Base-by-base conservation (phyloP, 2,888 invertebrate genomes). In the Cantharis nigra region DNA sequence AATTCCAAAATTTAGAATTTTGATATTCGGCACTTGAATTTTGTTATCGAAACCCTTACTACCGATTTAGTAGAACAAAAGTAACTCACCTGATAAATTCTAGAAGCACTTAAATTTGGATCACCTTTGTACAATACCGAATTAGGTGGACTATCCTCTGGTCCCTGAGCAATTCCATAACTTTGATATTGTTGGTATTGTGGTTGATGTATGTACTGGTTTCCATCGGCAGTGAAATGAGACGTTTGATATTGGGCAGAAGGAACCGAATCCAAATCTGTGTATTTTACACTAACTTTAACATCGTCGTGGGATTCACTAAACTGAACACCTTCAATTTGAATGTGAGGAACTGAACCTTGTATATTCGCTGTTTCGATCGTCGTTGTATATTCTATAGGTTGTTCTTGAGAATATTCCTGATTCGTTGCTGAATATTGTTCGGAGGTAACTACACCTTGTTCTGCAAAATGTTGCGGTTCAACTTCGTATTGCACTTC, bases 101-200 rank as follows among this genome's bases (percentile, higher is more conserved):
- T 91, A 0, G 93, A 91, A 0, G 93, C 92, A 0, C 92, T 91
- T 71, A 94, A 88, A 69, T 93, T 93, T n/a, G 94, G 93, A 86
- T 93, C 93, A 78, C 90, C 13, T 81, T 92, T 92, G 86, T 92
- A 92, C 84, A 92, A 89, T 76, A 92, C 89, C 82, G 91, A 90
- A 2, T 89, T 89, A 0, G 92, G 91, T 5, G 92, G 91, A 16
- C 91, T 91, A 77, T 90, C 86, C 11, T 84, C 86, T 9, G 75
- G 74, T 72, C 77, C 87, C 26, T 79, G 78, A 0, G 75, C 72
- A 14, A 80, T 74, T 13, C 69, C 67, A 28, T 71, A 75, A 28
- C 70, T 80, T 30, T 82, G 80, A 74, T 81, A 75, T 79, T 85
- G 81, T 33, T 87, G 86, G 70, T 85, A 86, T 23, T 86, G 86